These are phyloP conservation scores for Protophormia terraenovae DNA, from an alignment of 2,888 invertebrate genomes.

Conservation along the genomic window DNA sequence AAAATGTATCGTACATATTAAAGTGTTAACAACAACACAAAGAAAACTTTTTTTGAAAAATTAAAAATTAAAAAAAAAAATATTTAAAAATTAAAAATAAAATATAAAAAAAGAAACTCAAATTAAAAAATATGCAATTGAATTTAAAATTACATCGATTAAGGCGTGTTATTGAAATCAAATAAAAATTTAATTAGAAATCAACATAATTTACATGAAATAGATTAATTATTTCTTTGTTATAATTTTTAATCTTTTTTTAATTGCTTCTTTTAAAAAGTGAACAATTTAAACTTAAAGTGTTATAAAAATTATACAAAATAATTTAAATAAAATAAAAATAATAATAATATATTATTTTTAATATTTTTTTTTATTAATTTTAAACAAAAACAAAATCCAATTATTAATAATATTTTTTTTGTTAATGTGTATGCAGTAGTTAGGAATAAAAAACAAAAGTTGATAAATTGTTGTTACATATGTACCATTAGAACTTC, in stretches of 20 bases:
- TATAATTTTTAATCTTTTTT: neutral
- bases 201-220: conserved; percentile 36
- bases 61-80: neutral
- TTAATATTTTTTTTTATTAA: conserved; percentile 62
- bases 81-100: neutral
- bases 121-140: conserved; percentile 9
- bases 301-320: neutral
- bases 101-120: neutral
- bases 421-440: conserved; percentile 25
- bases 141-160: conserved; percentile 34
- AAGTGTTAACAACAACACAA: conserved; percentile 52
- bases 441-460: neutral
- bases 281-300: neutral
- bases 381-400: neutral
- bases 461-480: conserved; percentile 58
- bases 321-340: neutral
- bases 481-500: conserved; percentile 97
- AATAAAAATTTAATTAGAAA: neutral
- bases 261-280: conserved; percentile 12
- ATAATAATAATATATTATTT: conserved; percentile 25
- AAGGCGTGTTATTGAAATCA: conserved; percentile 14
- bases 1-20: conserved; percentile 58
- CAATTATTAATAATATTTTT: neutral
- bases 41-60: neutral
- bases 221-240: conserved; percentile 29